These are phyloP conservation scores for Pseudochromis fuscus DNA, from an alignment of 2,797 vertebrate species.

Conservation along the genomic window DNA sequence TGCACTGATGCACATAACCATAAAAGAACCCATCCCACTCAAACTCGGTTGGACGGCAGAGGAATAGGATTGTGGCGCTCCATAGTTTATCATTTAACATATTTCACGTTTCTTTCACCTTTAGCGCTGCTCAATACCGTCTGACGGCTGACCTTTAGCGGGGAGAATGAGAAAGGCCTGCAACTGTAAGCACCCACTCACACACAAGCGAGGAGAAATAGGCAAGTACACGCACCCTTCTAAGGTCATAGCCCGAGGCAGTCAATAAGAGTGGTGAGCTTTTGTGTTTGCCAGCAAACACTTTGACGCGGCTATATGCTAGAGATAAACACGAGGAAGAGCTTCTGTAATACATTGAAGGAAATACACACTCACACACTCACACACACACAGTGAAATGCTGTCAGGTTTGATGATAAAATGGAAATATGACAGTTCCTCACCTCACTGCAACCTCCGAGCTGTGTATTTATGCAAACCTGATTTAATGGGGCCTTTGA, in stretches of 20 bases:
- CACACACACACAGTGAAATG: background rate
- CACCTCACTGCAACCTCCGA: slow-evolving; percentile 7
- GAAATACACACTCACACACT: background rate
- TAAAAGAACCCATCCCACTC: slow-evolving; percentile 40
- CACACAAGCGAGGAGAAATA: slow-evolving; percentile 42
- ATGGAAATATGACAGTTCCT: slow-evolving; percentile 23
- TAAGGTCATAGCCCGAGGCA: slow-evolving; percentile 68
- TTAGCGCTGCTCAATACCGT: slow-evolving; percentile 82
- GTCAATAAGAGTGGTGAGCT: slow-evolving; percentile 71
- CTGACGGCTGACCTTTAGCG: slow-evolving; percentile 85
- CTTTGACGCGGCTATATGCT: slow-evolving; percentile 15
- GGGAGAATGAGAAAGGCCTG: slow-evolving; percentile 78
- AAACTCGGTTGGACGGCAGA: slow-evolving; percentile 5
- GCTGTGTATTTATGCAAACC: slow-evolving; percentile 33
- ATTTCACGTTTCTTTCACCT: slow-evolving; percentile 82
- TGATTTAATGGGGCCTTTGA: slow-evolving; percentile 40
- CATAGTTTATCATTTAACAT: slow-evolving; percentile 74
- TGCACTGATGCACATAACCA: slow-evolving; percentile 4
- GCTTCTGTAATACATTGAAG: slow-evolving; percentile 8
- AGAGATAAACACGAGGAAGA: slow-evolving; percentile 37
- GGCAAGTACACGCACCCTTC: slow-evolving; percentile 43
- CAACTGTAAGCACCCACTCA: slow-evolving; percentile 76
- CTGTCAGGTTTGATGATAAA: slow-evolving; percentile 8
- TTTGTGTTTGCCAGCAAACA: slow-evolving; percentile 69
- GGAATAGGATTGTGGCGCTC: slow-evolving; percentile 18